Percentiles rank a stretch among this genome's conserved stretches.
These are phyloP conservation scores for Psittacula echo DNA, from an alignment of 2,797 vertebrate species.

Conservation along the genomic window DNA sequence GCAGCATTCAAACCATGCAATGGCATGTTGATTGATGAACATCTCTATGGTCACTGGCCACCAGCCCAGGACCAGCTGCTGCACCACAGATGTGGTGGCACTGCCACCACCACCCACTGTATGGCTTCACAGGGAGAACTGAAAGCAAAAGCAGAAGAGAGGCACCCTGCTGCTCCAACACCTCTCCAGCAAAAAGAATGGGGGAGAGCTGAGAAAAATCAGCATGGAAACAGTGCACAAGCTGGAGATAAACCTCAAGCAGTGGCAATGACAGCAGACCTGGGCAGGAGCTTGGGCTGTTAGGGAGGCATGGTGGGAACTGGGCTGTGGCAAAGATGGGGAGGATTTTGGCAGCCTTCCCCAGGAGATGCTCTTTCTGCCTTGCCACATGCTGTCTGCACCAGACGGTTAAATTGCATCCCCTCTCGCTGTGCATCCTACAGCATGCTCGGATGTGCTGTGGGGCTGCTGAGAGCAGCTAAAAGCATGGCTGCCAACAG, in stretches of 20 bases:
- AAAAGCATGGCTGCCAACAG: background rate
- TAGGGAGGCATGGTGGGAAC: background rate
- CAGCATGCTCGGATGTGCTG: background rate
- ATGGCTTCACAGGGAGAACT: background rate
- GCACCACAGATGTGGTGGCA: background rate
- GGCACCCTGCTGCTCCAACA: background rate
- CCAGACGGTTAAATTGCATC: background rate
- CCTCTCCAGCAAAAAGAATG: background rate
- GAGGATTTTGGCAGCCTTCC: background rate
- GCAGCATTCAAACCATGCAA: background rate
- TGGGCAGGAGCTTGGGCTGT: background rate
- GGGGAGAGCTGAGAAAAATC: background rate
- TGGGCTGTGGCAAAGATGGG: rapidly evolving
- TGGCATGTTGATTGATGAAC: background rate
- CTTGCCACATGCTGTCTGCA: background rate
- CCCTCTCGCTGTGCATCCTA: background rate
- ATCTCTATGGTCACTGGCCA: rapidly evolving
- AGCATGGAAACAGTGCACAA: rapidly evolving
- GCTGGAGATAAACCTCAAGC: background rate
- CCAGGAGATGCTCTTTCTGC: background rate
- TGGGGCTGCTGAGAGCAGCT: background rate
- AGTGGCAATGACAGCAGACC: rapidly evolving
- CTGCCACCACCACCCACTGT: rapidly evolving
- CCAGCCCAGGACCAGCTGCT: background rate
- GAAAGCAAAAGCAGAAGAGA: background rate